Evolutionary conservation across 2,113 vertebrate genomes (phyloP).

Genomic region (Acrocephalus arundinaceus): DNA sequence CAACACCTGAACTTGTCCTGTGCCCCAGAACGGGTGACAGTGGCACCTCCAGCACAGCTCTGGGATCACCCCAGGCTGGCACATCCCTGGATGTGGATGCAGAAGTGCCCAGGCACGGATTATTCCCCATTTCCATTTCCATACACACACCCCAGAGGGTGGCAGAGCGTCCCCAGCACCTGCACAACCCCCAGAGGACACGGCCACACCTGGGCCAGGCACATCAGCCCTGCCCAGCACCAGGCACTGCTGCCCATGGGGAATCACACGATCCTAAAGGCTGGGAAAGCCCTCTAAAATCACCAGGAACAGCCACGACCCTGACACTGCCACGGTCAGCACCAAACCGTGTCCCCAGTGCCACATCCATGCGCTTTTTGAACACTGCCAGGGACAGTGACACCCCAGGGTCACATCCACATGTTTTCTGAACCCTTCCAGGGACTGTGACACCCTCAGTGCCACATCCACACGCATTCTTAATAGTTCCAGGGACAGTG

Average conservation of each 20-base stretch:
- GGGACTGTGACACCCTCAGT: too few relatives aligned
- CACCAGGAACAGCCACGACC: accelerated
- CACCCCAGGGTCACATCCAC: neutral
- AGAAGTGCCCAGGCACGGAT: accelerated
- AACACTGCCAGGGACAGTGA: too few relatives aligned
- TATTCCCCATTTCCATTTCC: accelerated
- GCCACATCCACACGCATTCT: accelerated
- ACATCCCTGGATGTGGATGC: neutral
- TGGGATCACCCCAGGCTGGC: neutral
- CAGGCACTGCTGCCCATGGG: neutral
- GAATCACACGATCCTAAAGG: too few relatives aligned
- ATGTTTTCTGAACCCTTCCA: accelerated
- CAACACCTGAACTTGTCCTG: too few relatives aligned
- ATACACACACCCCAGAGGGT: accelerated
- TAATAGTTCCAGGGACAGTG: accelerated
- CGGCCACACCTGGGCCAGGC: accelerated
- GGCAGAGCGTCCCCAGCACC: neutral
- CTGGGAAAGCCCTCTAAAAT: accelerated
- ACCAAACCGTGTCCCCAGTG: neutral
- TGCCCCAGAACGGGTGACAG: neutral
- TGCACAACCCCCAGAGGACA: accelerated
- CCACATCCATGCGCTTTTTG: neutral
- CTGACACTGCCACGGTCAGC: neutral
- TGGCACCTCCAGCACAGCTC: accelerated
- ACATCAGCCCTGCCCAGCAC: neutral